Percentiles rank a stretch among this genome's conserved stretches.
These are phyloP conservation scores for Illadopsis cleaveri DNA, from an alignment of 2,113 vertebrate species.

Conservation along the genomic window DNA sequence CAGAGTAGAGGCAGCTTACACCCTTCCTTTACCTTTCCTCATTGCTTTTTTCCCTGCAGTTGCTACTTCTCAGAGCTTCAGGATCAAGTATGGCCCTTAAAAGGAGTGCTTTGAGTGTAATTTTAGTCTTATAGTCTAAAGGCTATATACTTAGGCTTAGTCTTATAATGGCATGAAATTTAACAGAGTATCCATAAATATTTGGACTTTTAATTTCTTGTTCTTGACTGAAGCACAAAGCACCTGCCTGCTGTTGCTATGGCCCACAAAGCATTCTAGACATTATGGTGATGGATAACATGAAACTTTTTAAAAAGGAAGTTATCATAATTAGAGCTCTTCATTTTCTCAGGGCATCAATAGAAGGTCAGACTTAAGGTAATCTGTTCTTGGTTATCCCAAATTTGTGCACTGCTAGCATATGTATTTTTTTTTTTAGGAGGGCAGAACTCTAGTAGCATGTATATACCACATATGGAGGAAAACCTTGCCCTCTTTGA, in stretches of 20 bases:
- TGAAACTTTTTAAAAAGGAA: not conserved
- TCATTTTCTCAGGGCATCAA: not conserved
- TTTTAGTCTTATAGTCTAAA: not conserved
- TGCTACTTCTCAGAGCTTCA: not conserved
- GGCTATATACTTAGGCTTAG: not conserved
- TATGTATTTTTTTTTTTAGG: not conserved
- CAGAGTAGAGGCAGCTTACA: not conserved
- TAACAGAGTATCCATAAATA: not conserved
- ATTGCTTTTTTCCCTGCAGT: not conserved
- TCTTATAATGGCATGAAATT: not conserved
- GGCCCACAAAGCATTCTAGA: not conserved
- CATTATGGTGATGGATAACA: not conserved
- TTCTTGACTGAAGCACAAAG: not conserved
- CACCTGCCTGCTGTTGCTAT: not conserved
- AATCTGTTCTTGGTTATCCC: not conserved
- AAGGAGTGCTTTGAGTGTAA: not conserved
- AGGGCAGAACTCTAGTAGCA: not conserved
- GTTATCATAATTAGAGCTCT: not conserved
- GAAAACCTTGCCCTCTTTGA: not conserved
- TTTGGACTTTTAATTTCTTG: not conserved
- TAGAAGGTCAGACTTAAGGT: not conserved
- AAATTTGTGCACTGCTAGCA: not conserved
- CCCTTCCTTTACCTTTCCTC: not conserved
- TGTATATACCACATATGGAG: not conserved
- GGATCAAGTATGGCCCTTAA: not conserved